A percentile compares a stretch with the other conserved stretches of the same genome.
phyloP scores from a whole-genome alignment of 2,888 invertebrate genomes.

The Nasonovia ribisnigri region DNA sequence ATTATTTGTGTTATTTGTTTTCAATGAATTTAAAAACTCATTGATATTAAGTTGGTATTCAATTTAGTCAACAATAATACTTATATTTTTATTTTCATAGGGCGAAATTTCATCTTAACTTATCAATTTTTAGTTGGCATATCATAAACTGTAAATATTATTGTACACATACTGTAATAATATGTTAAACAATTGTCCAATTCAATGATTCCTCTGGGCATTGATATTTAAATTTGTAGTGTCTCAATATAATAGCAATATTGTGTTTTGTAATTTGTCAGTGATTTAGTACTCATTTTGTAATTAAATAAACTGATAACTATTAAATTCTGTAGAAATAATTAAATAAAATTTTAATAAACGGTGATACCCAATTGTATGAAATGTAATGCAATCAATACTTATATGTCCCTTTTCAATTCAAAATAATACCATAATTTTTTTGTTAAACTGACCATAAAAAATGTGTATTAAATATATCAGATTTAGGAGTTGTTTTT shows the following conservation, averaged over 20 bases:
- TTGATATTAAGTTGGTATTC: neutral
- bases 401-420: neutral
- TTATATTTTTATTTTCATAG: neutral
- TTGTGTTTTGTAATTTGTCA: neutral
- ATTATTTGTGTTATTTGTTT: neutral
- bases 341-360: neutral
- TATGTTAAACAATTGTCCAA: neutral
- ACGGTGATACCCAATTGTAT: neutral
- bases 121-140: neutral
- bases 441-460: slow-evolving; percentile 13
- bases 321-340: slow-evolving; percentile 8
- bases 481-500: neutral
- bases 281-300: neutral
- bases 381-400: neutral
- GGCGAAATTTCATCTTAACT: neutral
- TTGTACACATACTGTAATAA: too few relatives aligned
- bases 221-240: neutral
- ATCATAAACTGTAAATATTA: slow-evolving; percentile 6
- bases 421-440: slow-evolving; percentile 5
- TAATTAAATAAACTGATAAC: slow-evolving; percentile 30
- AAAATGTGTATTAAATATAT: slow-evolving; percentile 9
- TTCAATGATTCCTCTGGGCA: neutral
- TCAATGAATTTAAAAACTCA: neutral
- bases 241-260: neutral
- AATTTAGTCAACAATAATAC: neutral